phyloP scores from a whole-genome alignment of 23 tunicate genomes.

The Aplidium turbinatum region DNA sequence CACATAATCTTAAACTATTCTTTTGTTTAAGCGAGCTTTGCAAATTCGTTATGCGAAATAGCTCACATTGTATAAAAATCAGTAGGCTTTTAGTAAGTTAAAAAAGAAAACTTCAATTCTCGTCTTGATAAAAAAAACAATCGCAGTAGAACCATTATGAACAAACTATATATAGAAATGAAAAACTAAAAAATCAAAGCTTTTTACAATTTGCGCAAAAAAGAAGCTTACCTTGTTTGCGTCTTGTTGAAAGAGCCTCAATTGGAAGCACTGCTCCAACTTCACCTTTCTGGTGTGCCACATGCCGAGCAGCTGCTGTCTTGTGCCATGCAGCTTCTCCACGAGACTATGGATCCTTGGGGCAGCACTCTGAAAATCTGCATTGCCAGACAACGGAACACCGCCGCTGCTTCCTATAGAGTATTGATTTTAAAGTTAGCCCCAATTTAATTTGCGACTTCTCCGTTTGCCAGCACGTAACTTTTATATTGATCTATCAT shows the following conservation, averaged over 20 bases:
- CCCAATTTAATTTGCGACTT: too few relatives aligned
- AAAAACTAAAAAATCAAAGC: neutral
- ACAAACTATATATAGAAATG: neutral
- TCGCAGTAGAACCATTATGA: neutral
- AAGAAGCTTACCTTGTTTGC: slow-evolving; percentile 67
- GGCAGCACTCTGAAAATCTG: slow-evolving; percentile 88
- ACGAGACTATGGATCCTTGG: slow-evolving; percentile 87
- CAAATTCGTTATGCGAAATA: too few relatives aligned
- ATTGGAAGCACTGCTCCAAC: slow-evolving; percentile 87
- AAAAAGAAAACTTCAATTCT: too few relatives aligned
- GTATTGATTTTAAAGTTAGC: too few relatives aligned
- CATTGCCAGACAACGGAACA: slow-evolving; percentile 63
- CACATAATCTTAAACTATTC: too few relatives aligned
- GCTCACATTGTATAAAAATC: too few relatives aligned
- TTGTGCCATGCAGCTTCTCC: slow-evolving; percentile 75
- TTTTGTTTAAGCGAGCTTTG: too few relatives aligned
- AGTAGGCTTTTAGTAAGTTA: too few relatives aligned
- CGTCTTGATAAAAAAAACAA: too few relatives aligned
- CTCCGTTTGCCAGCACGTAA: too few relatives aligned
- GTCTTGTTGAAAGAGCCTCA: slow-evolving; percentile 78
- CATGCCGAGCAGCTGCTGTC: slow-evolving; percentile 59
- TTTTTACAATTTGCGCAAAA: neutral
- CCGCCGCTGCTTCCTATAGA: slow-evolving; percentile 78
- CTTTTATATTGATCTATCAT: too few relatives aligned
- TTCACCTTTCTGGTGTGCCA: slow-evolving; percentile 77